These are phyloP conservation scores for Zootermopsis nevadensis DNA, from an alignment of 2,888 invertebrate species.

Conservation along the genomic window DNA sequence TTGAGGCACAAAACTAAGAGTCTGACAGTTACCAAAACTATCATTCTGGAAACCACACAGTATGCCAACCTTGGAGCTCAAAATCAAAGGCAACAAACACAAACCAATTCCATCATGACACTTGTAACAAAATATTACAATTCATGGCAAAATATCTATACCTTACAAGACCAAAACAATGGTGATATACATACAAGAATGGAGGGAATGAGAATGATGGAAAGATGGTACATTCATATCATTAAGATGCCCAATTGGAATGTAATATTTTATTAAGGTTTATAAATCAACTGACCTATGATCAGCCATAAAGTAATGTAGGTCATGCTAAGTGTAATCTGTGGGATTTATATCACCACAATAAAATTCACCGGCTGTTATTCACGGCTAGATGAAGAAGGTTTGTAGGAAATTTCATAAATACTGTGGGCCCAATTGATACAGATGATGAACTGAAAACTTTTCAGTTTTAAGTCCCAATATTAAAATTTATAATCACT, in stretches of 20 bases:
- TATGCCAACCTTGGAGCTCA: conserved; percentile 9
- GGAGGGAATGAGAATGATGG: background rate
- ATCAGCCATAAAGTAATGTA: too few relatives aligned
- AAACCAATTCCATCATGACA: background rate
- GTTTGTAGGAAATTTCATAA: too few relatives aligned
- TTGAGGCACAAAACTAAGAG: conserved; percentile 42
- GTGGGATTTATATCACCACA: too few relatives aligned
- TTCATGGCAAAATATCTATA: background rate
- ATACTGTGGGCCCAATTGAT: too few relatives aligned
- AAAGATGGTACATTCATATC: background rate
- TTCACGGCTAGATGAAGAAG: too few relatives aligned
- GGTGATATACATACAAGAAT: background rate
- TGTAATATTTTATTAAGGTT: too few relatives aligned
- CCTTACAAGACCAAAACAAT: background rate
- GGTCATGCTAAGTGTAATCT: too few relatives aligned
- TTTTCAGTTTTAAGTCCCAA: background rate
- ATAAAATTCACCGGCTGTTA: too few relatives aligned
- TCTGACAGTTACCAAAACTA: conserved; percentile 16
- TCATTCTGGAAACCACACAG: conserved; percentile 1
- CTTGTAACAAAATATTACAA: background rate
- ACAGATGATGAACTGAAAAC: background rate
- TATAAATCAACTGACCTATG: too few relatives aligned
- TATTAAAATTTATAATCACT: too few relatives aligned
- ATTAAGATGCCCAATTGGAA: too few relatives aligned
- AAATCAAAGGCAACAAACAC: background rate